These are phyloP conservation scores for Podarcis raffonei DNA, from an alignment of 2,113 vertebrate species.

Conservation along the genomic window DNA sequence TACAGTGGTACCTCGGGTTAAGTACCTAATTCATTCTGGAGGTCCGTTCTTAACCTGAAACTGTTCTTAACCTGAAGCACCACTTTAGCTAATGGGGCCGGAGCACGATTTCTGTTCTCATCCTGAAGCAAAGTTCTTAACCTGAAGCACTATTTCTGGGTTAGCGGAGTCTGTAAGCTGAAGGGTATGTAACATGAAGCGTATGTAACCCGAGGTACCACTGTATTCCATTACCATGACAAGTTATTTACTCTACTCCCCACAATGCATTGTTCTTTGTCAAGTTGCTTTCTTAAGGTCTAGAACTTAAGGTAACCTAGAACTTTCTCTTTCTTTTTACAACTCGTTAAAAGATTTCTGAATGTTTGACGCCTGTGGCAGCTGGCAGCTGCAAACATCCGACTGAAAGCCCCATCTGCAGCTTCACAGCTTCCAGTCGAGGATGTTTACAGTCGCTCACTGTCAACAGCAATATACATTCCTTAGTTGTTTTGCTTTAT, in stretches of 20 bases:
- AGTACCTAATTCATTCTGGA: too few relatives aligned
- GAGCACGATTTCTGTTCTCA: too few relatives aligned
- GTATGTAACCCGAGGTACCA: too few relatives aligned
- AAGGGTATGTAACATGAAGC: too few relatives aligned
- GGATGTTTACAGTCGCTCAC: slow-evolving; percentile 99
- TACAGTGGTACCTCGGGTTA: too few relatives aligned
- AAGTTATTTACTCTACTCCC: background rate
- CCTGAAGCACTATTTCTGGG: too few relatives aligned
- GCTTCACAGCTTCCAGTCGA: slow-evolving; percentile 99
- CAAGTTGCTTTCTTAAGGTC: background rate
- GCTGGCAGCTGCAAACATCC: slow-evolving; percentile 99
- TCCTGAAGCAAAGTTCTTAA: too few relatives aligned
- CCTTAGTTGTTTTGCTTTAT: slow-evolving; percentile 62
- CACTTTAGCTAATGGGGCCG: too few relatives aligned
- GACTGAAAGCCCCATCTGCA: slow-evolving; percentile 94
- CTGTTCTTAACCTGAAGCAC: too few relatives aligned
- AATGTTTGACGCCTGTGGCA: slow-evolving; percentile 85
- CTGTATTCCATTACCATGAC: background rate
- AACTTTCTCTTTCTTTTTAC: background rate
- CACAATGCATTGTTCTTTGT: background rate
- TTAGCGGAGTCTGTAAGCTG: too few relatives aligned
- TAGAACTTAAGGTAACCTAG: background rate
- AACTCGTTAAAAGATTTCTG: slow-evolving; percentile 14
- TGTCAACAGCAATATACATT: slow-evolving; percentile 74
- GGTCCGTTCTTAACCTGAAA: too few relatives aligned